Base-by-base conservation (phyloP, 1,140 invertebrate genomes). In the Pomacea maculata region DNA sequence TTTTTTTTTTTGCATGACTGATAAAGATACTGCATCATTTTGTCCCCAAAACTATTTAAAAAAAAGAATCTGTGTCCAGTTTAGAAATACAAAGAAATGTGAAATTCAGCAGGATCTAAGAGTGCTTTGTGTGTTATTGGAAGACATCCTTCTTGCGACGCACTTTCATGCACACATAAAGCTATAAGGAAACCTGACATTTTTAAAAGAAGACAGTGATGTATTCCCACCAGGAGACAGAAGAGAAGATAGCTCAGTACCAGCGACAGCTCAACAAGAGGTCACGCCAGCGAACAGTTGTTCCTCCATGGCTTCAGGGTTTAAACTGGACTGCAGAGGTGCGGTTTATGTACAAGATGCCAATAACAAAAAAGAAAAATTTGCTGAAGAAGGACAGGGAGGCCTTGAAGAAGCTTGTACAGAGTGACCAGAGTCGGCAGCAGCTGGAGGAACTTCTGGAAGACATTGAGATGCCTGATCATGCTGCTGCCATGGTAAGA, bases 281-380 rank as follows among this genome's bases (percentile, higher is more conserved):
- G 68, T 12, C 75, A 65, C 34, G 71, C 64, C 75, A 80, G 21
- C 82, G 85, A 15, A 54, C 78, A 21, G 55, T 54, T 15, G 82
- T 84, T 14, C 85, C 85, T 9, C 84, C 84, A 0, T 87, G 86
- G 86, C 71, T 86, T 21, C 73, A 84, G 55, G 77, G 80, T 19
- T 72, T 84, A 6, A 80, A 85, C 25, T 87, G 86, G 86, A 83
- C 80, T 15, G 67, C 78, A 21, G 76, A 83, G 14, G 68, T 82
- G 17, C 81, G 82, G n/a, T 82, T 85, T 80, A 84, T 79, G 64
- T 86, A 86, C 67, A 75, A 63, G 7, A 29, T 86, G 29, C 83
- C 85, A 54, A 78, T 78, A 57, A 82, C 78, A 45, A 75, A 80
- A 14, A 79, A 72, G 21, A 71, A 80, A n/a, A 70, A 72, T 10